A percentile compares a stretch with the other conserved stretches of the same genome.
Evolutionary conservation across 2,888 invertebrate genomes (phyloP).

Genomic region (Kuschelorhynchus macadamiae): DNA sequence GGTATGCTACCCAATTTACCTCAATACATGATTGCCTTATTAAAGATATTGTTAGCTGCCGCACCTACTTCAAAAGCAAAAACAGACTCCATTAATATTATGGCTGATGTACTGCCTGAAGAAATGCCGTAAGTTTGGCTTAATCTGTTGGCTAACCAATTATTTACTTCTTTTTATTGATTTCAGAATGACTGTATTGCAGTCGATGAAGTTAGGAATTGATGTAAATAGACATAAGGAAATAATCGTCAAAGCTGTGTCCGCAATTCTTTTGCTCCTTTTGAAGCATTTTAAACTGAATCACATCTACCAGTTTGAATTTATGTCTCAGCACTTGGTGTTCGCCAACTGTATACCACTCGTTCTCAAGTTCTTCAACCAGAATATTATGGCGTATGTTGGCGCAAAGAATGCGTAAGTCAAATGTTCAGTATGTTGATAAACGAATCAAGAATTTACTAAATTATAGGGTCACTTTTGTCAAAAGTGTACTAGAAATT

Average conservation of each 20-base stretch:
- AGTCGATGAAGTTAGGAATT: slow-evolving; percentile 95
- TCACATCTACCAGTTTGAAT: slow-evolving; percentile 99
- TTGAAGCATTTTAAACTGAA: slow-evolving; percentile 98
- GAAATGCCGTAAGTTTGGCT: slow-evolving; percentile 96
- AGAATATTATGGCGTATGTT: slow-evolving; percentile 95
- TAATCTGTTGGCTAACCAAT: no score
- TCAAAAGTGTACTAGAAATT: no score
- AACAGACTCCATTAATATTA: slow-evolving; percentile 97
- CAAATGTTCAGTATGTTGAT: slow-evolving; percentile 8
- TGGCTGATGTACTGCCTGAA: slow-evolving; percentile 97
- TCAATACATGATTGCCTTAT: slow-evolving; percentile 96
- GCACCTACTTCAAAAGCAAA: slow-evolving; percentile 99
- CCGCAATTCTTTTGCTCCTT: slow-evolving; percentile 89
- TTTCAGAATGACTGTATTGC: slow-evolving; percentile 87
- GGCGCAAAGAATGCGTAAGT: slow-evolving; percentile 90
- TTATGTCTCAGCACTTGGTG: slow-evolving; percentile 98
- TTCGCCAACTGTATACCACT: slow-evolving; percentile 99
- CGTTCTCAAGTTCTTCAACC: slow-evolving; percentile 98
- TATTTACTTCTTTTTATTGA: no score
- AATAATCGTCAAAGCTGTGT: slow-evolving; percentile 97
- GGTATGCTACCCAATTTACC: slow-evolving; percentile 97
- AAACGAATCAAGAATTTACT: not conserved
- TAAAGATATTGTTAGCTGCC: slow-evolving; percentile 97
- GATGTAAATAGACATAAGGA: slow-evolving; percentile 99
- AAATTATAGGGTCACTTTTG: no score